Conservation (phyloP, 2,888 invertebrate species). For the Drosophila prostipennis region DNA sequence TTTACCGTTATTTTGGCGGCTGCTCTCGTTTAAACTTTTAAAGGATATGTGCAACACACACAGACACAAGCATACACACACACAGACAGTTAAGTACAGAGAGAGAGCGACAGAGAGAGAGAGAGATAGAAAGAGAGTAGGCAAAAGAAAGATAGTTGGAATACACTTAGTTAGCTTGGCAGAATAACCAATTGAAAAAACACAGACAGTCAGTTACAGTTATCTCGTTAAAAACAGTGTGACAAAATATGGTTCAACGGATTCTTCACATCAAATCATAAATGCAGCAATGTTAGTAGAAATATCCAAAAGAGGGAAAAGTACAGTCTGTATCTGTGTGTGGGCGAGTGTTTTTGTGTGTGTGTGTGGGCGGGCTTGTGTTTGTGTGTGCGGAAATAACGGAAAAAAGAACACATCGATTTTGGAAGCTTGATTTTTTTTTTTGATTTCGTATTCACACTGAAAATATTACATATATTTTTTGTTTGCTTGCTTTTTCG, state of each 20-base stretch:
- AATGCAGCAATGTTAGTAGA: constrained; percentile 68
- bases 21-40: constrained; percentile 56
- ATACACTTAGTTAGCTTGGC: constrained; percentile 75
- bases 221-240: constrained; percentile 68
- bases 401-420: constrained; percentile 52
- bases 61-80: constrained; percentile 40
- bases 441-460: constrained; percentile 38
- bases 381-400: constrained; percentile 23
- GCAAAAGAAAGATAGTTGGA: constrained; percentile 61
- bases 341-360: constrained; percentile 21
- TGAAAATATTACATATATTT: constrained; percentile 48
- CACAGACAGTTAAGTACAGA: constrained; percentile 50
- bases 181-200: constrained; percentile 69
- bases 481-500: constrained; percentile 36
- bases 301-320: constrained; percentile 38
- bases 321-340: constrained; percentile 46
- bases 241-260: constrained; percentile 68
- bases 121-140: constrained; percentile 56
- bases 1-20: constrained; percentile 36
- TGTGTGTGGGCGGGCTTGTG: constrained; percentile 7
- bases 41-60: constrained; percentile 44
- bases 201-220: constrained; percentile 71
- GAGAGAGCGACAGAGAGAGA: constrained; percentile 46
- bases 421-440: constrained; percentile 62
- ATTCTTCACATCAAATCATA: constrained; percentile 66